Conservation (phyloP, 2,797 vertebrate genomes). For the Pseudochromis fuscus region DNA sequence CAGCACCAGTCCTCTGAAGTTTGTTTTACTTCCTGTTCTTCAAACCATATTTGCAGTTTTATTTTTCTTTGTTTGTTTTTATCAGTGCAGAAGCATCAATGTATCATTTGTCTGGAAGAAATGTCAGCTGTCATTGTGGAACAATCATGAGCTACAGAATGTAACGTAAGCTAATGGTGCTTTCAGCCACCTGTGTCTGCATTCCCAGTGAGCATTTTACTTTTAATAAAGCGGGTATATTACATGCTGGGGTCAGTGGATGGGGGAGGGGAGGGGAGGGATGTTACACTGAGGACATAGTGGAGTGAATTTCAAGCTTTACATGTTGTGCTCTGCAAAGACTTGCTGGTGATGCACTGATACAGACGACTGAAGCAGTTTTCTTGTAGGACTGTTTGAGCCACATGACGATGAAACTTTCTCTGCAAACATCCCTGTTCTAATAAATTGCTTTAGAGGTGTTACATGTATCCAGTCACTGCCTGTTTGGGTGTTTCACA, state of each 20-base stretch:
- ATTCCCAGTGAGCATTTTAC: constrained; percentile 65
- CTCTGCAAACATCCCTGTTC: constrained; percentile 87
- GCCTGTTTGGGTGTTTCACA: constrained; percentile 73
- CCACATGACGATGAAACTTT: constrained; percentile 78
- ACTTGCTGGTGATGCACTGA: constrained; percentile 72
- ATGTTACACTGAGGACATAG: constrained; percentile 29
- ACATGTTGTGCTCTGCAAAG: constrained; percentile 72
- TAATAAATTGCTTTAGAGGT: constrained; percentile 88
- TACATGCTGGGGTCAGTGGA: constrained; percentile 31
- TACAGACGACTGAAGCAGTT: constrained; percentile 73
- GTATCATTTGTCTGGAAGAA: constrained; percentile 81
- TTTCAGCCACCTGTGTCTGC: constrained; percentile 79
- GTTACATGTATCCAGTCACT: constrained; percentile 76
- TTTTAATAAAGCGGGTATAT: constrained; percentile 59
- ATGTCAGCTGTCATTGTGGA: constrained; percentile 75
- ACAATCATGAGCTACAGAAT: constrained; percentile 81
- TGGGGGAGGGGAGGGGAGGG: not conserved
- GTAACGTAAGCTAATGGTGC: constrained; percentile 78
- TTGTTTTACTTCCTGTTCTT: constrained; percentile 19
- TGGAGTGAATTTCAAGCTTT: constrained; percentile 74
- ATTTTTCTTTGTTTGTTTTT: constrained; percentile 46
- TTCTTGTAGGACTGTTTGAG: constrained; percentile 78
- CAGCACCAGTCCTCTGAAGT: constrained; percentile 65
- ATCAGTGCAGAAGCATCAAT: constrained; percentile 72
- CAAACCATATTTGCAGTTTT: constrained; percentile 63